Evolutionary conservation across 1,140 invertebrate species (phyloP), one percentile per base, ranked within the genome.

Genomic region (Piezodorus guildinii): DNA sequence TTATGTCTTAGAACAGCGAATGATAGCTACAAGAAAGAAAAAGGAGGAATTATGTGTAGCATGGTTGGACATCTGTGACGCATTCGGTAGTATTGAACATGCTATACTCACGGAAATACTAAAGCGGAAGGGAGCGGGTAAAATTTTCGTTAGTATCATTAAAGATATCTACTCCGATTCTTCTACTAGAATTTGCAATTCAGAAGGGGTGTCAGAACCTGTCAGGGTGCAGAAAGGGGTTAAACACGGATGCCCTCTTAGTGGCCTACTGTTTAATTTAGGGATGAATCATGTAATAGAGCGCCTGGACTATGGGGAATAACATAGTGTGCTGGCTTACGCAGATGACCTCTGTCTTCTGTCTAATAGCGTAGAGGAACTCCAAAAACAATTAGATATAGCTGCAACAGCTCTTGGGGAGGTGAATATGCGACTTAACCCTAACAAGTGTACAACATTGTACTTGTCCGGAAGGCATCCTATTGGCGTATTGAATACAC

Each of bases 231-330:
- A 46, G 1, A 17, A 73, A 1, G 71, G 73, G 23, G 73, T 78
- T 0, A 67, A 68, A 9, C 76, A 77, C 64, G 75, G 76, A 6
- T 74, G 73, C 63, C 73, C 74, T 0, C 52, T 76, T 1, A 74
- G 72, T 56, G 71, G 72, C 0, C 58, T 76, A 0, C 65, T 76
- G 0, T 79, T 78, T 68, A 74, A 76, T 60, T 62, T 79, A 3
- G 71, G 71, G 0, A 66, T 77, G 0, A 74, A 78, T 60, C 71
- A 70, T 0, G 60, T 72, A 0, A 15, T 71, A 43, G n/a, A n/a
- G n/a, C 44, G 64, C n/a, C 52, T 10, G 12, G 15, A 12, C 34
- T 1, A 12, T 56, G 5, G 68, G 63, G 2, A 44, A 62, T 17
- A 12, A 3, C n/a, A 12, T 25, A 8, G 2, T 3, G 25, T 49